A percentile compares a stretch with the other conserved stretches of the same genome.
Evolutionary conservation across 92 coral and sea anemone genomes (phyloP).

Genomic region (Muricea muricata): DNA sequence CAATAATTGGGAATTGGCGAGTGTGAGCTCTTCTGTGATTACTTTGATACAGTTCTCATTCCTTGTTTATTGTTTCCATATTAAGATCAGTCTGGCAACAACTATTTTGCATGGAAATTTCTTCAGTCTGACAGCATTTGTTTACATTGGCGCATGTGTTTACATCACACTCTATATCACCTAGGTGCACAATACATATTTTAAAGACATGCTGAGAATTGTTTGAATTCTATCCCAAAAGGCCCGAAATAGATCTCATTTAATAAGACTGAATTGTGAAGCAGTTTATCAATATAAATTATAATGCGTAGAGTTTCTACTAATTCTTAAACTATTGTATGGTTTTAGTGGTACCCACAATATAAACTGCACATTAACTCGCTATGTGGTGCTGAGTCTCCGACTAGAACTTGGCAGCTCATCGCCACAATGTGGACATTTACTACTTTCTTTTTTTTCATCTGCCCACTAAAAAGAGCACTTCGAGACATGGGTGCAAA

Average conservation of each 20-base stretch:
- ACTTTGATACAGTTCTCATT: background rate
- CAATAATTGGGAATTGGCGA: background rate
- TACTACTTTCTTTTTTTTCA: background rate
- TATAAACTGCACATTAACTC: too few species aligned
- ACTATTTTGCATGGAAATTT: background rate
- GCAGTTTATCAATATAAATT: background rate
- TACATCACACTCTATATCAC: background rate
- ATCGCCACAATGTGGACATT: background rate
- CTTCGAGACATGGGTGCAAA: constrained; percentile 13
- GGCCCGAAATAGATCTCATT: too few species aligned
- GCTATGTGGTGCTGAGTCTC: background rate
- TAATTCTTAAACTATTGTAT: too few species aligned
- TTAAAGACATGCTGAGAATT: background rate
- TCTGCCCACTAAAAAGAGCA: constrained; percentile 1
- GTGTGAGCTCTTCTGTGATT: background rate
- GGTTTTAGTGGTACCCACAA: too few species aligned
- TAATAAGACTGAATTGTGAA: too few species aligned
- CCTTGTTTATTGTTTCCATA: background rate
- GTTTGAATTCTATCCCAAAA: background rate
- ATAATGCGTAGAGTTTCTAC: too few species aligned
- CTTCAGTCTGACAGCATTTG: background rate
- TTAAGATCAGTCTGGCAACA: background rate
- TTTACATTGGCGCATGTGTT: background rate
- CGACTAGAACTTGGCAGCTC: background rate
- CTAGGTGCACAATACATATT: background rate